phyloP scores from a whole-genome alignment of 2,113 vertebrate species.

The Poeciliopsis prolifica region DNA sequence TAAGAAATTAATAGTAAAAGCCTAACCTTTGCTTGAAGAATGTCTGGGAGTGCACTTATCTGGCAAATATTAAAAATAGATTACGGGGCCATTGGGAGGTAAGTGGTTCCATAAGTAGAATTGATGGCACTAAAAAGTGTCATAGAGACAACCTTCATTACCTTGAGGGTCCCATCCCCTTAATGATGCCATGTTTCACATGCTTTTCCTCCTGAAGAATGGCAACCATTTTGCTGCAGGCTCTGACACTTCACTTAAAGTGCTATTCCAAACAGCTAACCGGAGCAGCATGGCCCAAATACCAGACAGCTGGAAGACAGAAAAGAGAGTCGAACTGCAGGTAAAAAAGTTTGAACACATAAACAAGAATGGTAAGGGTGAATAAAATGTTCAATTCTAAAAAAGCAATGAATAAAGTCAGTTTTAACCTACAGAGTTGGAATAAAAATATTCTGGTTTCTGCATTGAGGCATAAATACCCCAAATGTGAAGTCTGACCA shows the following conservation, averaged over 20 bases:
- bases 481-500: too few species aligned
- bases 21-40: slow-evolving; percentile 54
- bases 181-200: slow-evolving; percentile 73
- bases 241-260: slow-evolving; percentile 73
- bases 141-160: slow-evolving; percentile 67
- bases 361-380: slow-evolving; percentile 36
- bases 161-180: slow-evolving; percentile 72
- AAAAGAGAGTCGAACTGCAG: slow-evolving; percentile 28
- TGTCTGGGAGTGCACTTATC: slow-evolving; percentile 71
- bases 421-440: background rate
- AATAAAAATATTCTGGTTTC: too few species aligned
- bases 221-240: slow-evolving; percentile 64
- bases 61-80: slow-evolving; percentile 81
- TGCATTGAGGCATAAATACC: too few species aligned
- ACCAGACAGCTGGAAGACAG: slow-evolving; percentile 58
- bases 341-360: slow-evolving; percentile 35
- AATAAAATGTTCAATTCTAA: slow-evolving; percentile 32
- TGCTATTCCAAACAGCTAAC: slow-evolving; percentile 70
- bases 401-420: slow-evolving; percentile 5
- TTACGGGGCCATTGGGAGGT: slow-evolving; percentile 70
- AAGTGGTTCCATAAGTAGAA: slow-evolving; percentile 78
- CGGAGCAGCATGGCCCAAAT: slow-evolving; percentile 37
- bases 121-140: slow-evolving; percentile 70
- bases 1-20: slow-evolving; percentile 43
- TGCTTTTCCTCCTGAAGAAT: slow-evolving; percentile 69